Evolutionary conservation across 2,888 invertebrate genomes (phyloP).

Genomic region (Arenicola marina): DNA sequence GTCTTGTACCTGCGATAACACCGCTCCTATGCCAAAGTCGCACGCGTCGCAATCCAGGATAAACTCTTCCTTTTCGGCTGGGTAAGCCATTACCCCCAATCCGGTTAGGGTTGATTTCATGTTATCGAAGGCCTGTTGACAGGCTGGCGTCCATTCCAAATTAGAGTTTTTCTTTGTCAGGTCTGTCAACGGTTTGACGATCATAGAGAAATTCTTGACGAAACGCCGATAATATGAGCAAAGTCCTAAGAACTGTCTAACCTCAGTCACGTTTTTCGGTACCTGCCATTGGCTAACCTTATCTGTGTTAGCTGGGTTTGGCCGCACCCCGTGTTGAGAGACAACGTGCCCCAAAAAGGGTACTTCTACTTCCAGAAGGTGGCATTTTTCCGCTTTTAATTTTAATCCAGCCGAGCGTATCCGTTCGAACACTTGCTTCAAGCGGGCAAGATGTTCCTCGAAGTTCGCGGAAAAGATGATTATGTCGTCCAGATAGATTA

Average conservation of each 20-base stretch:
- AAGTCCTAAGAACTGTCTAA: constrained; percentile 9
- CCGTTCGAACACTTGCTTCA: not conserved
- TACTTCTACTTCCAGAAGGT: constrained; percentile 10
- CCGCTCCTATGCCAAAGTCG: constrained; percentile 8
- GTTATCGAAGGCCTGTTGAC: constrained; percentile 6
- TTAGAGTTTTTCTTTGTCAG: not conserved
- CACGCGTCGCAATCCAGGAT: constrained; percentile 3
- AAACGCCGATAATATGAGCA: constrained; percentile 9
- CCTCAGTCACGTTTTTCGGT: not conserved
- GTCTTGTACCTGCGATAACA: constrained; percentile 23
- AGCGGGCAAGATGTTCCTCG: constrained; percentile 1
- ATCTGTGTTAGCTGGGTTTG: constrained; percentile 13
- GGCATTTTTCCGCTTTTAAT: constrained; percentile 11
- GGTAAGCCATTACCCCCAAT: not conserved
- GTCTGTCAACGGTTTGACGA: constrained; percentile 8
- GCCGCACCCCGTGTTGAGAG: constrained; percentile 6
- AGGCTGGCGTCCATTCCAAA: not conserved
- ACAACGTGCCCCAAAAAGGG: constrained; percentile 18
- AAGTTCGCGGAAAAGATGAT: constrained; percentile 14
- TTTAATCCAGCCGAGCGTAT: not conserved
- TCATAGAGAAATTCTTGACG: constrained; percentile 7
- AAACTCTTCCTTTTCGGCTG: not conserved
- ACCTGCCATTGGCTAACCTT: constrained; percentile 9
- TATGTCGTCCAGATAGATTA: constrained; percentile 18
- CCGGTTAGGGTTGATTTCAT: not conserved